Percentiles rank a stretch among this genome's conserved stretches.
phyloP scores from a whole-genome alignment of 2,888 invertebrate species.

The Lumbricus terrestris region DNA sequence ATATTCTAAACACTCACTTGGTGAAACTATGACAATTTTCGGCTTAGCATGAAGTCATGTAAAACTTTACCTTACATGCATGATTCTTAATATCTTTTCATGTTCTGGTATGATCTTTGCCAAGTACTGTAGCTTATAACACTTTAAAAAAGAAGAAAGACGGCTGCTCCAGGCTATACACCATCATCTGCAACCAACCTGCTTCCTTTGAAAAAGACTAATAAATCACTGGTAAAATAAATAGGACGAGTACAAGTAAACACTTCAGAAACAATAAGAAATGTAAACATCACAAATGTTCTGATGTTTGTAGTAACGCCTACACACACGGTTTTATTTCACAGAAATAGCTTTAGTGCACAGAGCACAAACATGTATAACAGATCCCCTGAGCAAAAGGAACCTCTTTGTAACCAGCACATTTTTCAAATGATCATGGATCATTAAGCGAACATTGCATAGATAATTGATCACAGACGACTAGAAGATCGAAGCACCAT shows the following conservation, averaged over 20 bases:
- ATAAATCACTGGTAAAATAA: not conserved
- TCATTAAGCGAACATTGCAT: not conserved
- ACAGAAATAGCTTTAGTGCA: not conserved
- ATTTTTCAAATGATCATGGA: not conserved
- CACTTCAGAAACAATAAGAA: not conserved
- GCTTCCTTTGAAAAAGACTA: not conserved
- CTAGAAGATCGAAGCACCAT: constrained; percentile 10
- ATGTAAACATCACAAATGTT: not conserved
- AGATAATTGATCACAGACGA: not conserved
- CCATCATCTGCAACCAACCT: not conserved
- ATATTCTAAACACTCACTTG: too few species aligned
- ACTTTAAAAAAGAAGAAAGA: not conserved
- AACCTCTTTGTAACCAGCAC: not conserved
- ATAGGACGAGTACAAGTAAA: not conserved
- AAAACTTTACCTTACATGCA: not conserved
- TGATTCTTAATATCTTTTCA: not conserved
- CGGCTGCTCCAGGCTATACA: not conserved
- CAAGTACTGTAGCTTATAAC: not conserved
- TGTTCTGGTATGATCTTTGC: not conserved
- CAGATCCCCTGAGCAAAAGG: too few species aligned
- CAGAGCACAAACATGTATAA: too few species aligned
- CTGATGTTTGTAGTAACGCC: not conserved
- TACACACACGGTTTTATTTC: not conserved
- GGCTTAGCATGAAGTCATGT: too few species aligned
- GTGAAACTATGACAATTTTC: too few species aligned